Evolutionary conservation across 2,113 vertebrate genomes (phyloP).

Genomic region (Ploceus nigricollis): DNA sequence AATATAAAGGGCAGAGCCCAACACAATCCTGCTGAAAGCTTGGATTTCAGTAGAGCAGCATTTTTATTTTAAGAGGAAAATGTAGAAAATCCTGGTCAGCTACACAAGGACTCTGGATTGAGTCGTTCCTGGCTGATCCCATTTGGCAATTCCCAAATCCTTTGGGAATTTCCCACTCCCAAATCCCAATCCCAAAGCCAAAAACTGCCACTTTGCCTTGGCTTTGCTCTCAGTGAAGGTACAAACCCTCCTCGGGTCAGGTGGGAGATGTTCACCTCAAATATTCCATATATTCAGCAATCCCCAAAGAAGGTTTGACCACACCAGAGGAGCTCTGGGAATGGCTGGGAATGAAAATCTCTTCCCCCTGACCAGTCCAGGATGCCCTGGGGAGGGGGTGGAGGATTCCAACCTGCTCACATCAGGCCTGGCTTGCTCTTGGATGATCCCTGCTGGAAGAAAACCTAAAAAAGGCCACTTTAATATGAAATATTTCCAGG

Average conservation of each 20-base stretch:
- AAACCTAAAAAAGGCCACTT: background rate
- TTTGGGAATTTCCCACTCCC: background rate
- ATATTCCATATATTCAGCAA: background rate
- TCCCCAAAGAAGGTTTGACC: background rate
- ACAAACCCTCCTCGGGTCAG: background rate
- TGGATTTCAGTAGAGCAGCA: background rate
- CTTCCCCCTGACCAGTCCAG: background rate
- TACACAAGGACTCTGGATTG: rapidly evolving
- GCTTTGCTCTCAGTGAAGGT: background rate
- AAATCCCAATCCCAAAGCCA: background rate
- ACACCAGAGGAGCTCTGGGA: background rate
- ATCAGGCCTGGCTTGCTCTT: background rate
- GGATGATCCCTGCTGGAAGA: background rate
- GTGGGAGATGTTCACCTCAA: background rate
- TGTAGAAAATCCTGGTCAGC: background rate
- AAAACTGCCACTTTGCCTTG: rapidly evolving
- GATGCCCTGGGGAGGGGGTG: background rate
- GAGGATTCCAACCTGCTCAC: background rate
- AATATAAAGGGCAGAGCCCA: background rate
- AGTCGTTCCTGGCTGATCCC: background rate
- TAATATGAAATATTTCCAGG: background rate
- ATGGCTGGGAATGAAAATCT: background rate
- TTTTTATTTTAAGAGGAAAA: background rate
- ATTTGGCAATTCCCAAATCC: background rate
- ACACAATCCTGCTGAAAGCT: background rate